Conservation (phyloP, 1,140 invertebrate species). For the Tetragonula clypearis region DNA sequence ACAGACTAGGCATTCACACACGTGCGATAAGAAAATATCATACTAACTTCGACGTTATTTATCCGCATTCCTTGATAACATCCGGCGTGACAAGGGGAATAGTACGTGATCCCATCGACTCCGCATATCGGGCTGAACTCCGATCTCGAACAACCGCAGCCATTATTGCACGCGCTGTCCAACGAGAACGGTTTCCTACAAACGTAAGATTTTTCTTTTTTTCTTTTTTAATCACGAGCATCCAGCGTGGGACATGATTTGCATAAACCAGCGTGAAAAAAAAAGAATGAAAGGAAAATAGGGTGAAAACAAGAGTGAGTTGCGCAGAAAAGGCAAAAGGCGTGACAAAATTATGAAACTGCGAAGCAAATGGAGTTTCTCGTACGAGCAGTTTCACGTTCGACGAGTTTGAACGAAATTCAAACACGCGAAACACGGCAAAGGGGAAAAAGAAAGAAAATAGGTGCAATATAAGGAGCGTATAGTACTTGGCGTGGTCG, state of each 20-base stretch:
- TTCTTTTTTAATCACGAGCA: background rate
- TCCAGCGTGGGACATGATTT: background rate
- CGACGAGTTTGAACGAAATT: too few relatives aligned
- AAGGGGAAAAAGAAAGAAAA: too few relatives aligned
- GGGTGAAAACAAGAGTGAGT: too few relatives aligned
- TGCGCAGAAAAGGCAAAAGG: too few relatives aligned
- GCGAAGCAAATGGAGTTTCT: too few relatives aligned
- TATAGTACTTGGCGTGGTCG: conserved; percentile 74
- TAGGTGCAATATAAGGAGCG: conserved; percentile 50
- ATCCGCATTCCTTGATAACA: conserved; percentile 82
- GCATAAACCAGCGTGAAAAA: too few relatives aligned
- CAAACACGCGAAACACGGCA: too few relatives aligned
- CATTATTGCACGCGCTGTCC: conserved; percentile 84
- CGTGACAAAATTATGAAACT: too few relatives aligned
- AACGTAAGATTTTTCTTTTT: background rate
- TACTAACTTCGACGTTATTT: conserved; percentile 68
- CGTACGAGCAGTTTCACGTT: too few relatives aligned
- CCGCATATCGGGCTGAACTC: conserved; percentile 89
- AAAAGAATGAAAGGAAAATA: too few relatives aligned
- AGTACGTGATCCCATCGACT: conserved; percentile 90
- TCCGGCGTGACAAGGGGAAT: conserved; percentile 92
- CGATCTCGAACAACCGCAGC: conserved; percentile 83
- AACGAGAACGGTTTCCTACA: conserved; percentile 73
- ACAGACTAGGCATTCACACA: background rate
- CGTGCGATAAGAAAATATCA: background rate